Conservation (phyloP, 1,140 invertebrate species). For the Orussus abietinus region DNA sequence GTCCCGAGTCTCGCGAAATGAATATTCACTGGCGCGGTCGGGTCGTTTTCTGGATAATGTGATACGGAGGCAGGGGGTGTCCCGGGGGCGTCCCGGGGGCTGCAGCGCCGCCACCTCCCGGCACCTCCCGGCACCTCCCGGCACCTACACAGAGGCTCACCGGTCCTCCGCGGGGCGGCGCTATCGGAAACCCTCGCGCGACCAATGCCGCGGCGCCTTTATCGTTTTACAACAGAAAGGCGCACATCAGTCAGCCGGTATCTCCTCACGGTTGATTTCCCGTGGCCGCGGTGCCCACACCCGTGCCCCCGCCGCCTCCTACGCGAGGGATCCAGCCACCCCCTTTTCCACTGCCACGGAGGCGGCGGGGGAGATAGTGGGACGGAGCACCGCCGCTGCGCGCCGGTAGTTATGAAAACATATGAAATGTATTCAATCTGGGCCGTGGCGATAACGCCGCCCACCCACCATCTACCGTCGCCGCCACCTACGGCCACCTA, state of each 20-base stretch:
- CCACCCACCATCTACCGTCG: background rate
- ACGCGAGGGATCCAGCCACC: no score
- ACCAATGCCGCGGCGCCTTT: conserved; percentile 53
- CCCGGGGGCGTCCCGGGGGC: no score
- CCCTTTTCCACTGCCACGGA: conserved; percentile 6
- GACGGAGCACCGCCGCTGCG: conserved; percentile 16
- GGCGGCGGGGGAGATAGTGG: conserved; percentile 35
- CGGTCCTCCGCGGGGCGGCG: no score
- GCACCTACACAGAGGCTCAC: background rate
- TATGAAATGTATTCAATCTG: conserved; percentile 58
- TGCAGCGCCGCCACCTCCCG: no score
- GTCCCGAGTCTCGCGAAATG: conserved; percentile 19
- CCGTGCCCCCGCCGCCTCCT: conserved; percentile 10
- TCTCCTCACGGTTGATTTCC: conserved; percentile 57
- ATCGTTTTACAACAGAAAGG: conserved; percentile 57
- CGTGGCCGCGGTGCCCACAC: conserved; percentile 36
- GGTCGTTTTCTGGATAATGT: conserved; percentile 19
- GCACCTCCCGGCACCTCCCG: background rate
- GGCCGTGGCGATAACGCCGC: conserved; percentile 44
- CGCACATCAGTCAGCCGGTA: conserved; percentile 56
- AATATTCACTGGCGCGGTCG: conserved; percentile 24
- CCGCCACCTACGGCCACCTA: background rate
- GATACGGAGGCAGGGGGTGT: conserved; percentile 20
- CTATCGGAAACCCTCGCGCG: conserved; percentile 51
- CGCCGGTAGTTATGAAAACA: conserved; percentile 53